These are phyloP conservation scores for Cosmorhoe ocellata DNA, from an alignment of 2,888 invertebrate species.

Conservation along the genomic window DNA sequence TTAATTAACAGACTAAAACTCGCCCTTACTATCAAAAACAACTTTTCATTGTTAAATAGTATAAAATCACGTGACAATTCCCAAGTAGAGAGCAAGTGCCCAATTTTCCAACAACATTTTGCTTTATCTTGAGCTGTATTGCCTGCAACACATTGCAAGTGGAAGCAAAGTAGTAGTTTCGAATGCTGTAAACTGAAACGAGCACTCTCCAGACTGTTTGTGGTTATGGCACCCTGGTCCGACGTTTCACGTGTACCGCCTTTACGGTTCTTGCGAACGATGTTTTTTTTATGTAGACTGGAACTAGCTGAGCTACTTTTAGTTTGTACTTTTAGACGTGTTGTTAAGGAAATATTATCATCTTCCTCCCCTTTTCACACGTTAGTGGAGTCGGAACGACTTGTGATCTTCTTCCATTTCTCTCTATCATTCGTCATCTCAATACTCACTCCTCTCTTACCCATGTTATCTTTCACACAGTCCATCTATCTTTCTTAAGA, in stretches of 20 bases:
- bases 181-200: conserved; percentile 27
- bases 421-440: no score
- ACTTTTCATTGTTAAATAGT: no score
- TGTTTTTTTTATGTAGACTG: background rate
- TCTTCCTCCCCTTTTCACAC: no score
- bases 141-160: conserved; percentile 22
- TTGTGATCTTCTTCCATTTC: no score
- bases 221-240: conserved; percentile 21
- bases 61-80: background rate
- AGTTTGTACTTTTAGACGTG: no score
- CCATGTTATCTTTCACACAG: no score
- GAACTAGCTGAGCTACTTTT: background rate
- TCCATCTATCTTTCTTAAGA: no score
- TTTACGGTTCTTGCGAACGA: conserved; percentile 10
- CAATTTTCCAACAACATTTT: conserved; percentile 4
- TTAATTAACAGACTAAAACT: no score
- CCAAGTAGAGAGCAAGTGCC: conserved; percentile 1
- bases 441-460: no score
- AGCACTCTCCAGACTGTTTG: conserved; percentile 22
- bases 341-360: no score
- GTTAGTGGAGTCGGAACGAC: no score
- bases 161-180: conserved; percentile 26
- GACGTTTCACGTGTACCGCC: conserved; percentile 7
- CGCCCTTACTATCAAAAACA: background rate
- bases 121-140: conserved; percentile 7